phyloP scores from a whole-genome alignment of 2,113 vertebrate species.

The Atractosteus spatula region DNA sequence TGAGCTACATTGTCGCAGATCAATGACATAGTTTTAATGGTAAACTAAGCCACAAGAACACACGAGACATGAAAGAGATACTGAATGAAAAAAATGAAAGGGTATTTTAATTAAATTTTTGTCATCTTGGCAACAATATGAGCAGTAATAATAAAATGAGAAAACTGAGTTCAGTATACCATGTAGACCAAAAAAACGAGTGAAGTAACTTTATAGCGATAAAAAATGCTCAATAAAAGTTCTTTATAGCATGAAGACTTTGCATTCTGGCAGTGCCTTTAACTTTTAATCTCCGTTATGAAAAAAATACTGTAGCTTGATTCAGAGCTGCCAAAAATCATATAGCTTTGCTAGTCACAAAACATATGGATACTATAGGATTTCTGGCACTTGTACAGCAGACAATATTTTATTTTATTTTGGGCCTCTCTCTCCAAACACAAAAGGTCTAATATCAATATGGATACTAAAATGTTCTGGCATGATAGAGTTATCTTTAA shows the following conservation, averaged over 20 bases:
- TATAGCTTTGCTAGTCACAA: slow-evolving; percentile 9
- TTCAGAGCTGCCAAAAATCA: slow-evolving; percentile 13
- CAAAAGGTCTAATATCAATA: neutral
- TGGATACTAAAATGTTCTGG: neutral
- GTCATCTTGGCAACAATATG: neutral
- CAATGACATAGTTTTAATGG: too few relatives aligned
- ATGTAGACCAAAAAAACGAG: neutral
- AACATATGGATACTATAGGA: slow-evolving; percentile 21
- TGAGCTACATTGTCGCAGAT: too few relatives aligned
- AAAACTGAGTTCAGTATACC: neutral
- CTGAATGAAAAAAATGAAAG: too few relatives aligned
- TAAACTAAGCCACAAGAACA: too few relatives aligned
- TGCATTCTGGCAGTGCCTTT: neutral
- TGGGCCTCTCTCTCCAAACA: slow-evolving; percentile 2
- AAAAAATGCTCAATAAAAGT: slow-evolving; percentile 2
- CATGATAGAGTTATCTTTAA: neutral
- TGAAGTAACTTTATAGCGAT: slow-evolving; percentile 4
- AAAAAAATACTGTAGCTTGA: slow-evolving; percentile 8
- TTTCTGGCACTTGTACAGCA: slow-evolving; percentile 9
- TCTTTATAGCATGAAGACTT: slow-evolving; percentile 9
- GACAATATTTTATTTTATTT: slow-evolving; percentile 9
- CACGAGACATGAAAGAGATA: too few relatives aligned
- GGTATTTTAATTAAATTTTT: neutral
- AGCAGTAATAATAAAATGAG: neutral
- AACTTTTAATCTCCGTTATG: slow-evolving; percentile 9